These are phyloP conservation scores for Protomyctophum bolini DNA, from an alignment of 2,113 vertebrate genomes.

Conservation along the genomic window DNA sequence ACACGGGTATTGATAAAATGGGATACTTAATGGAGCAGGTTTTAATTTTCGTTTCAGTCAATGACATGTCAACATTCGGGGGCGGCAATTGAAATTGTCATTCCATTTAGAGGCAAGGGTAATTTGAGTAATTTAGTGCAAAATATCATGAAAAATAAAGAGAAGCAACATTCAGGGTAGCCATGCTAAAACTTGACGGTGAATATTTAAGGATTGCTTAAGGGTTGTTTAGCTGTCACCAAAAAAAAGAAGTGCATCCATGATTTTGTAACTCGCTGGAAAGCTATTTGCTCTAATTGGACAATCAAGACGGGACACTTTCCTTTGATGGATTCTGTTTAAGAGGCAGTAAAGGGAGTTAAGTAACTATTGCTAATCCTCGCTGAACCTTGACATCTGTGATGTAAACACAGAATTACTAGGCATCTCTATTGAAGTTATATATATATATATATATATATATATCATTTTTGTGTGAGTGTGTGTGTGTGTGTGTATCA, in stretches of 20 bases:
- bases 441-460: too few relatives aligned
- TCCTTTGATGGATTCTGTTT: neutral
- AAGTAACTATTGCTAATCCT: too few relatives aligned
- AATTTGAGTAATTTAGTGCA: slow-evolving; percentile 33
- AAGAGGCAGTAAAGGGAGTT: too few relatives aligned
- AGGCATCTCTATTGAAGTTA: too few relatives aligned
- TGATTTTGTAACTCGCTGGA: slow-evolving; percentile 7
- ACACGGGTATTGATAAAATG: slow-evolving; percentile 39
- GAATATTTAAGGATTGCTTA: slow-evolving; percentile 4
- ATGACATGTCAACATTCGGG: slow-evolving; percentile 49
- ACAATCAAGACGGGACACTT: slow-evolving; percentile 12
- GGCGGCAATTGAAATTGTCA: slow-evolving; percentile 45
- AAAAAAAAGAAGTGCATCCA: neutral
- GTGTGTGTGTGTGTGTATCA: too few relatives aligned
- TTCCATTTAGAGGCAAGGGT: slow-evolving; percentile 23
- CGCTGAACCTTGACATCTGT: too few relatives aligned
- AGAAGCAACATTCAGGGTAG: slow-evolving; percentile 1
- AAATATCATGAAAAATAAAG: slow-evolving; percentile 32
- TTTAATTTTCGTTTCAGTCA: slow-evolving; percentile 42
- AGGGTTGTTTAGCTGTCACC: slow-evolving; percentile 14
- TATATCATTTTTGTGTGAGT: too few relatives aligned
- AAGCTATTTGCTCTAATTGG: slow-evolving; percentile 1
- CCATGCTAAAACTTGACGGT: slow-evolving; percentile 28
- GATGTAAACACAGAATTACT: too few relatives aligned
- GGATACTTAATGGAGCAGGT: slow-evolving; percentile 29